Base-by-base conservation (phyloP, 2,888 invertebrate species). In the Oeneis ivallda region DNA sequence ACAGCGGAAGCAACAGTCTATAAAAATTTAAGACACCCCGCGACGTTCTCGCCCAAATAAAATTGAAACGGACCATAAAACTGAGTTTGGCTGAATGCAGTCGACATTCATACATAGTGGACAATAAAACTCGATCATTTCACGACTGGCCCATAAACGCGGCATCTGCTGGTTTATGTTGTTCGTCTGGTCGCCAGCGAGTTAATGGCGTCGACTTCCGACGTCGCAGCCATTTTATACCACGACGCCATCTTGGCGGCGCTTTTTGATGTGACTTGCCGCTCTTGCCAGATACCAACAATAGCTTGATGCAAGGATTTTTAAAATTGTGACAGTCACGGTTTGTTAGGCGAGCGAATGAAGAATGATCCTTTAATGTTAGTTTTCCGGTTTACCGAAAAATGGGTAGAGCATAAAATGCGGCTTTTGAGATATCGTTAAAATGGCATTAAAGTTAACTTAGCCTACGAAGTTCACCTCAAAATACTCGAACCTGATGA, bases 131-230 rank as follows among this genome's bases (percentile, higher is more conserved):
- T 71, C 70, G 68, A 74, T 74, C 73, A 72, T 76, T 77, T 69
- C 70, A 71, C 72, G 68, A 73, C 60, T 64, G 70, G 71, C 70
- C 72, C 75, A 75, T 78, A 79, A 79, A 78, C 68, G 66, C 71
- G 68, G 69, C 72, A 72, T 74, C 73, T 72, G 74, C 71, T 74
- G 73, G 71, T 79, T 78, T 76, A 79, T 76, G 70, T 70, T 72
- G 70, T 69, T 68, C 72, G 75, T 73, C 74, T 76, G 75, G 79
- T 67, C 77, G 75, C 75, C 77, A 72, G 75, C 76, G 61, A 75
- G 76, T 71, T 82, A 84, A 83, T 81, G 80, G 81, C 74, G 72
- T 73, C 72, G 72, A 73, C 77, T 78, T 84, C 82, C 83, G 79
- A 66, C 60, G 68, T 50, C 72, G 76, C 76, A 74, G 81, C 82